Conservation (phyloP, 2,797 vertebrate species). For the Brachyalestes nurse region DNA sequence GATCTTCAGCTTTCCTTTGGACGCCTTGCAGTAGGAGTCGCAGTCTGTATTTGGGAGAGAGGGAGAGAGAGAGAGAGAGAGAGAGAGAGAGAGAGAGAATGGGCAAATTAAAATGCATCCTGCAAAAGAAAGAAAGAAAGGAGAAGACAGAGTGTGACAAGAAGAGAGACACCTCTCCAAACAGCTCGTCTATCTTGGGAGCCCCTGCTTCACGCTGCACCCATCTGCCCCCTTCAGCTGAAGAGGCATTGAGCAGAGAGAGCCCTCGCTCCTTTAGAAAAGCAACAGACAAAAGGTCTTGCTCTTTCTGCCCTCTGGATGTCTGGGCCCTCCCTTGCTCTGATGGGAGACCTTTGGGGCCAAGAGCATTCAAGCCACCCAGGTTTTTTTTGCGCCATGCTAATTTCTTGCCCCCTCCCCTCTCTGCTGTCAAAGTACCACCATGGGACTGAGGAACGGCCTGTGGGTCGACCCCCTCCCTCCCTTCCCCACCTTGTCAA, state of each 20-base stretch:
- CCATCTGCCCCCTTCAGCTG: slow-evolving; percentile 73
- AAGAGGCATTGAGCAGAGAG: slow-evolving; percentile 68
- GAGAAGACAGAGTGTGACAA: slow-evolving; percentile 46
- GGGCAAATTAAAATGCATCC: slow-evolving; percentile 10
- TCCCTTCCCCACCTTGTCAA: slow-evolving; percentile 78
- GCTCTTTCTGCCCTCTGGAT: slow-evolving; percentile 65
- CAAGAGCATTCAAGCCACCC: slow-evolving; percentile 70
- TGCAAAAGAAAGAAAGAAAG: slow-evolving; percentile 47
- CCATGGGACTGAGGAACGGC: slow-evolving; percentile 78
- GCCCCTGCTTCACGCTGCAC: slow-evolving; percentile 71
- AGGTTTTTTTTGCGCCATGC: slow-evolving; percentile 72
- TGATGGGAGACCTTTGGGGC: slow-evolving; percentile 72
- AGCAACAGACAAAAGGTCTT: slow-evolving; percentile 73
- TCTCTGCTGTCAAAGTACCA: slow-evolving; percentile 71
- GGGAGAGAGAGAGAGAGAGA: slow-evolving; percentile 7
- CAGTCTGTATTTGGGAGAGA: slow-evolving; percentile 75
- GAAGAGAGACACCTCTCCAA: slow-evolving; percentile 71
- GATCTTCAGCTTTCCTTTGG: slow-evolving; percentile 98
- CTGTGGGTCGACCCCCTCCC: slow-evolving; percentile 72
- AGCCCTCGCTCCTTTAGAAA: slow-evolving; percentile 74
- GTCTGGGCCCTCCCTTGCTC: slow-evolving; percentile 72
- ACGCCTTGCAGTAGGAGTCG: slow-evolving; percentile 97
- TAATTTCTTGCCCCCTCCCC: slow-evolving; percentile 70
- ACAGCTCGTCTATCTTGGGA: slow-evolving; percentile 67
- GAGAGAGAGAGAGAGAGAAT: slow-evolving; percentile 3